These are phyloP conservation scores for Polyodon spathula DNA, from an alignment of 2,113 vertebrate genomes.

Conservation along the genomic window DNA sequence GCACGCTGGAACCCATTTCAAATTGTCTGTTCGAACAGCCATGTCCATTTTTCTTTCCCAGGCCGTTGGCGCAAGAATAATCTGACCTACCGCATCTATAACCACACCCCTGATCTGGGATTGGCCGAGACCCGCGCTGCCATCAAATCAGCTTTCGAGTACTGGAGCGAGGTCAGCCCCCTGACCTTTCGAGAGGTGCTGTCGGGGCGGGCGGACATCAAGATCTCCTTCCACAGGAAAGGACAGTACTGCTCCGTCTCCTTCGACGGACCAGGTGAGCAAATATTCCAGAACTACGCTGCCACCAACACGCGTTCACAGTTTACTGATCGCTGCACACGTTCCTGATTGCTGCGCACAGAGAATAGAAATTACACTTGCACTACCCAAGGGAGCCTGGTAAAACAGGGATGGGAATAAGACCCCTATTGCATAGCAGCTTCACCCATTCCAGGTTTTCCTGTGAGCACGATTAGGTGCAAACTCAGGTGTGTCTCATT, in stretches of 20 bases:
- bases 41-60: conserved; percentile 22
- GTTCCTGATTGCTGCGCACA: neutral
- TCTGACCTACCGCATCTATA: conserved; percentile 70
- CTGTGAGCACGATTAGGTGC: too few relatives aligned
- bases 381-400: too few relatives aligned
- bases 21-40: neutral
- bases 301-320: neutral
- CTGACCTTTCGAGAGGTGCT: conserved; percentile 66
- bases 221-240: conserved; percentile 64
- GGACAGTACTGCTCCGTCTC: conserved; percentile 31
- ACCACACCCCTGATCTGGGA: conserved; percentile 63
- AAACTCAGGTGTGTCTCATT: too few relatives aligned
- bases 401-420: too few relatives aligned
- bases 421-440: too few relatives aligned
- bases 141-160: conserved; percentile 62
- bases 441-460: too few relatives aligned
- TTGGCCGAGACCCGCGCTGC: conserved; percentile 41
- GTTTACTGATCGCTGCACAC: neutral
- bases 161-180: conserved; percentile 65
- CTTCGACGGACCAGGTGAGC: conserved; percentile 57
- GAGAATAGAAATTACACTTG: neutral
- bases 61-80: conserved; percentile 70
- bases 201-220: conserved; percentile 64
- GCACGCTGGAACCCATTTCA: too few relatives aligned
- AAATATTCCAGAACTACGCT: neutral